These are phyloP conservation scores for Amia ocellicauda DNA, from an alignment of 2,113 vertebrate species.

Conservation along the genomic window DNA sequence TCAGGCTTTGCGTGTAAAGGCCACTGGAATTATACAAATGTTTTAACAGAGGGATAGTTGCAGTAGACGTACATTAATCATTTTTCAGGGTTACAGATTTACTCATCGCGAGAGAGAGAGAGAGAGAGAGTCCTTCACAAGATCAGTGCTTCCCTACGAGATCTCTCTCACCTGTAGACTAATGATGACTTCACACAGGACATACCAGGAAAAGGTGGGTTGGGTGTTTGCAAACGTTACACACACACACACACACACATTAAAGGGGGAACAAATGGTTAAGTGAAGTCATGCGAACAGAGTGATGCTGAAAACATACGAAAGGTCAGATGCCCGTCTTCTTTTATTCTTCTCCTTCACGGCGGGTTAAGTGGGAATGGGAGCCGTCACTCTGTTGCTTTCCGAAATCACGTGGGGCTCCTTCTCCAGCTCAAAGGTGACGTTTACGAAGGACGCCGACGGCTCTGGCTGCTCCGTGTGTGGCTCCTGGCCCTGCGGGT, in stretches of 20 bases:
- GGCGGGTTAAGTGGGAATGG: slow-evolving; percentile 69
- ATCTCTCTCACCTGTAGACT: not conserved
- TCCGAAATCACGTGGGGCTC: slow-evolving; percentile 55
- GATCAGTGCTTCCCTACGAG: no score
- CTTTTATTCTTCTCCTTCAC: slow-evolving; percentile 19
- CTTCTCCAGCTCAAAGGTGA: slow-evolving; percentile 75
- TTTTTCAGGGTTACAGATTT: no score
- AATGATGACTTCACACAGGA: not conserved
- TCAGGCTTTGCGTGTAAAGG: not conserved
- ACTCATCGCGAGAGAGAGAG: no score
- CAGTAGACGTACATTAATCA: not conserved
- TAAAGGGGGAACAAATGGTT: no score
- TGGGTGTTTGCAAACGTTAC: not conserved
- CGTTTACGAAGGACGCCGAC: slow-evolving; percentile 57
- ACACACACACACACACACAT: not conserved
- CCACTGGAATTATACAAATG: not conserved
- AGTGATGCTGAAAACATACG: slow-evolving; percentile 2
- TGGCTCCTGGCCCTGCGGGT: slow-evolving; percentile 53
- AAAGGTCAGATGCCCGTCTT: not conserved
- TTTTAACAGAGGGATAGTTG: not conserved
- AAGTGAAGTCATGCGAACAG: not conserved
- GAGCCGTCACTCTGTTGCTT: slow-evolving; percentile 65
- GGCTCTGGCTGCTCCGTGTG: slow-evolving; percentile 58
- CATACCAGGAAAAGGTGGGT: not conserved
- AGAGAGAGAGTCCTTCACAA: no score